Conservation (phyloP, 2,113 vertebrate genomes). For the Lepus europaeus region DNA sequence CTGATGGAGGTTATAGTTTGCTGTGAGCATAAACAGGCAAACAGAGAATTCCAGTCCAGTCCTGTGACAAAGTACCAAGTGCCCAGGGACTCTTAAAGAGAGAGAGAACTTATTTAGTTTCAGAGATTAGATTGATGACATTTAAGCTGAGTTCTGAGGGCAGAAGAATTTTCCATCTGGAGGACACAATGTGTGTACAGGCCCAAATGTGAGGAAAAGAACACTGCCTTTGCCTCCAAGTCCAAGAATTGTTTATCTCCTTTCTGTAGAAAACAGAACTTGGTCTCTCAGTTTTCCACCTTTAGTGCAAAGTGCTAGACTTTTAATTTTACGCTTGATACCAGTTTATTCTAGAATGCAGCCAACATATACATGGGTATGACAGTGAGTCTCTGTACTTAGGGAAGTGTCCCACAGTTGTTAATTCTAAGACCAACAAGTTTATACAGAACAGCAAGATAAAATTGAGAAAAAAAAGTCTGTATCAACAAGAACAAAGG, state of each 20-base stretch:
- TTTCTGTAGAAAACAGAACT: neutral
- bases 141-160: neutral
- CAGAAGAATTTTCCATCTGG: neutral
- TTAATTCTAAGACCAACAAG: neutral
- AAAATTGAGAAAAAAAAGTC: neutral
- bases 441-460: neutral
- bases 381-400: neutral
- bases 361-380: neutral
- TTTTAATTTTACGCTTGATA: neutral
- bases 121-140: neutral
- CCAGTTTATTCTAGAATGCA: neutral
- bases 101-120: neutral
- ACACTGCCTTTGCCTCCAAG: neutral
- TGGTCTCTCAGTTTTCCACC: neutral
- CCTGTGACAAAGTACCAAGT: neutral
- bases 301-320: neutral
- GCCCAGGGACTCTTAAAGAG: neutral
- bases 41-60: neutral
- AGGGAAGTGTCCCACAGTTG: neutral
- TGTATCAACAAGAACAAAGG: neutral
- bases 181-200: rapidly evolving
- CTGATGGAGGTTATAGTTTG: neutral
- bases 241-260: neutral
- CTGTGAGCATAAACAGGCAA: neutral
- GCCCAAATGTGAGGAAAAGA: neutral